A percentile compares a stretch with the other conserved stretches of the same genome.
Evolutionary conservation across 1,140 invertebrate species (phyloP).

Genomic region (Andrena cerasifolii): DNA sequence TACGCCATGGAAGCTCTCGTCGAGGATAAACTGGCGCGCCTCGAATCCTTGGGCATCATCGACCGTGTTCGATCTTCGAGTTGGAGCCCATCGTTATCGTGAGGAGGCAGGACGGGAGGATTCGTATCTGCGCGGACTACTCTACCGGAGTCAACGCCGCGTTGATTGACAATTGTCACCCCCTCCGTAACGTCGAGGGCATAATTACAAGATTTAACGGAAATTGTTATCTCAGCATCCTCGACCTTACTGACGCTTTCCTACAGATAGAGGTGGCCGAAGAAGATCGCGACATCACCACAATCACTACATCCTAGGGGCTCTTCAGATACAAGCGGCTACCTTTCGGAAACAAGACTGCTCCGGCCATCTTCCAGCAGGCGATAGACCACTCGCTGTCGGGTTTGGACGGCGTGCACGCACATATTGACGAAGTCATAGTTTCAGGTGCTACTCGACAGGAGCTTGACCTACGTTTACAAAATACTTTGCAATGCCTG

Average conservation of each 20-base stretch:
- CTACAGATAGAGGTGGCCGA: not conserved
- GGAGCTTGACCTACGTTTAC: too few relatives aligned
- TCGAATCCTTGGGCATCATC: not conserved
- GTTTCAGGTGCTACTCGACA: too few relatives aligned
- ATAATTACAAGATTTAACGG: not conserved
- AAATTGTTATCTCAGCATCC: not conserved
- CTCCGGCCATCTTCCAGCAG: not conserved
- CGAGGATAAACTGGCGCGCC: not conserved
- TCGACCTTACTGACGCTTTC: conserved; percentile 11
- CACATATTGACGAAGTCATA: too few relatives aligned
- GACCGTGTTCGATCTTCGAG: conserved; percentile 63
- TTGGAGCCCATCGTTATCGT: conserved; percentile 76
- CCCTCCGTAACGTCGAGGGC: conserved; percentile 19
- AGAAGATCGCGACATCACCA: not conserved
- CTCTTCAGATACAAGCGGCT: conserved; percentile 3
- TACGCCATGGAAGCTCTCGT: conserved; percentile 1
- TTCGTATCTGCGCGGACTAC: conserved; percentile 31
- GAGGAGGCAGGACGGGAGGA: conserved; percentile 55
- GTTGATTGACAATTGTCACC: conserved; percentile 23
- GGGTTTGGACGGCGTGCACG: too few relatives aligned
- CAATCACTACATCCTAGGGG: not conserved
- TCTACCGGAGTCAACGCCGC: conserved; percentile 25
- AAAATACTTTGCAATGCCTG: too few relatives aligned
- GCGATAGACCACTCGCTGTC: too few relatives aligned
- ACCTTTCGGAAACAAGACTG: not conserved